Evolutionary conservation across 2,888 invertebrate species (phyloP).

Genomic region (Meteorus cinctellus): DNA sequence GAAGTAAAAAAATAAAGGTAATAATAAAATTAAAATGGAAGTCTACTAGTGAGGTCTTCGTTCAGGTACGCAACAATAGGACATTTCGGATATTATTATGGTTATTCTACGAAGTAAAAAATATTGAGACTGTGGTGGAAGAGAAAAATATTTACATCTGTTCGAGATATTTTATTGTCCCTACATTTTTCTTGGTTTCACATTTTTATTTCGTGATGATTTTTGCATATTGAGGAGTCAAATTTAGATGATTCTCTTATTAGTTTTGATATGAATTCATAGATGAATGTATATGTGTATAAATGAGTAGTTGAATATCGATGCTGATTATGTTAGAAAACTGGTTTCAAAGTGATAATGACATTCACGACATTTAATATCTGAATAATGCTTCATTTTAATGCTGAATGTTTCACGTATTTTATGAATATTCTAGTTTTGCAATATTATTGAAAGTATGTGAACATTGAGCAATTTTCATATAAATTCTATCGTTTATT

Average conservation of each 20-base stretch:
- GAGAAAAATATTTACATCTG: background rate
- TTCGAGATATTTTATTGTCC: background rate
- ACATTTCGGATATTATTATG: background rate
- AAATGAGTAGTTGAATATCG: conserved; percentile 10
- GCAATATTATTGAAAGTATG: too few species aligned
- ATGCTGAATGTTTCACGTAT: background rate
- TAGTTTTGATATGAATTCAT: too few species aligned
- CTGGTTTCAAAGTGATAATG: conserved; percentile 40
- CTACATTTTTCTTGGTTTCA: background rate
- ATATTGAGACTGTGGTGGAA: background rate
- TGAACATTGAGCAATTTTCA: too few species aligned
- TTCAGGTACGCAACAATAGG: conserved; percentile 9
- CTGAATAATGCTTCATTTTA: background rate
- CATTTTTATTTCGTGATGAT: background rate
- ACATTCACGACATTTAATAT: conserved; percentile 36
- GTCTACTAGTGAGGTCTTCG: conserved; percentile 9
- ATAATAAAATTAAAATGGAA: conserved; percentile 21
- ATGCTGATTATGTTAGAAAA: conserved; percentile 5
- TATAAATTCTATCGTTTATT: too few species aligned
- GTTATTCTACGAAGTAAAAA: background rate
- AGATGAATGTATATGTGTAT: conserved; percentile 4
- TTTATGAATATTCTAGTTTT: background rate
- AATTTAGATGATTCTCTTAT: background rate
- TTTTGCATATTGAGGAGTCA: conserved; percentile 6
- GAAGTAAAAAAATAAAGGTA: conserved; percentile 34